A percentile compares a stretch with the other conserved stretches of the same genome.
Conservation (phyloP, 2,888 invertebrate species). For the Lasioglossum figueresi region DNA sequence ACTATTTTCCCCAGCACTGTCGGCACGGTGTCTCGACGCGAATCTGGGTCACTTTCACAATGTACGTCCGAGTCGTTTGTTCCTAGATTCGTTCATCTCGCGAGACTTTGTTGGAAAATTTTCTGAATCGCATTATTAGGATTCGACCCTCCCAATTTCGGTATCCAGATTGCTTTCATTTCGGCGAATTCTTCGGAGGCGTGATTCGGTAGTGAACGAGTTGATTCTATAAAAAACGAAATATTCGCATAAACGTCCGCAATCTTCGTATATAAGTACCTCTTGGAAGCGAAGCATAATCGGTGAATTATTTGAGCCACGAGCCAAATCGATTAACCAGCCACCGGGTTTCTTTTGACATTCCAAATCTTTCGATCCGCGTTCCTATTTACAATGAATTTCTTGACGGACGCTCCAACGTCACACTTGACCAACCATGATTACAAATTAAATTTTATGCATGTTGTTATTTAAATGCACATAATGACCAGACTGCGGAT, state of each 20-base stretch:
- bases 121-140: not conserved
- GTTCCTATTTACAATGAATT: not conserved
- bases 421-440: too few relatives aligned
- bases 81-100: not conserved
- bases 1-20: too few relatives aligned
- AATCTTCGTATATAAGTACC: not conserved
- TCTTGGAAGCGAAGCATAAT: not conserved
- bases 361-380: not conserved
- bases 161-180: not conserved
- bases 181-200: not conserved
- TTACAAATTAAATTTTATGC: not conserved
- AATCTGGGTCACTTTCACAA: slow-evolving; percentile 4
- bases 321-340: not conserved
- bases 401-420: too few relatives aligned
- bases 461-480: not conserved
- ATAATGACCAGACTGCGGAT: too few relatives aligned
- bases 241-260: not conserved
- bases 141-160: not conserved
- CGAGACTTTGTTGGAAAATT: not conserved
- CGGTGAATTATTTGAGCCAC: not conserved
- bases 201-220: not conserved
- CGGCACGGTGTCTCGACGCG: not conserved
- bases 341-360: not conserved
- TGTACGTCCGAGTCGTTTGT: not conserved
- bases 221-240: not conserved